Evolutionary conservation across 2,113 vertebrate genomes (phyloP).

Genomic region (Cochlearius cochlearius): DNA sequence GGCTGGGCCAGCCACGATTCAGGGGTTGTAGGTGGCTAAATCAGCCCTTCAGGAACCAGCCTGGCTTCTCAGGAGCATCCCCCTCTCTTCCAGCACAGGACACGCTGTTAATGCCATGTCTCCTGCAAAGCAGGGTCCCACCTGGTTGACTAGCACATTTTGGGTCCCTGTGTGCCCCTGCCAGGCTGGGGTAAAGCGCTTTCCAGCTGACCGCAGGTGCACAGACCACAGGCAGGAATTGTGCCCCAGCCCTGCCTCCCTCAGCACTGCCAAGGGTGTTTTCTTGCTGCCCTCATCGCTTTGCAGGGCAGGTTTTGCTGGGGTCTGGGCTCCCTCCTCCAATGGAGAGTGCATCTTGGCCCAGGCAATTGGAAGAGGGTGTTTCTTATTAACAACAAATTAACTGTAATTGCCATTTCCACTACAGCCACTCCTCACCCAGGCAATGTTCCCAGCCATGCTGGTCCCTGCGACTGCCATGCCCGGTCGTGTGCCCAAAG

Average conservation of each 20-base stretch:
- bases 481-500: not conserved
- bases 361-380: conserved; percentile 16
- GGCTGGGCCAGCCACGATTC: not conserved
- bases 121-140: not conserved
- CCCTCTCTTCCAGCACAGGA: not conserved
- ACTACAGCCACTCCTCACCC: not conserved
- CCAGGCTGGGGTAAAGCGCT: not conserved
- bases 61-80: not conserved
- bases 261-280: not conserved
- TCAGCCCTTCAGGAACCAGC: not conserved
- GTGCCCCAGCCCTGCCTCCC: not conserved
- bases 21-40: not conserved
- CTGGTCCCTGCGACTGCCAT: not conserved
- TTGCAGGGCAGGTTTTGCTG: not conserved
- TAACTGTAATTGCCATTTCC: conserved; percentile 21
- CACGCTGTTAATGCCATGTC: too few relatives aligned
- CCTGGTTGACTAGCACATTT: accelerated
- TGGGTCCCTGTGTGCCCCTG: not conserved
- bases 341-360: not conserved
- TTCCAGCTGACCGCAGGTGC: not conserved
- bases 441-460: not conserved
- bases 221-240: accelerated
- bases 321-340: not conserved
- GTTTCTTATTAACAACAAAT: conserved; percentile 55
- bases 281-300: not conserved